Base-by-base conservation (phyloP, 1,140 invertebrate species). In the Andricus grossulariae region DNA sequence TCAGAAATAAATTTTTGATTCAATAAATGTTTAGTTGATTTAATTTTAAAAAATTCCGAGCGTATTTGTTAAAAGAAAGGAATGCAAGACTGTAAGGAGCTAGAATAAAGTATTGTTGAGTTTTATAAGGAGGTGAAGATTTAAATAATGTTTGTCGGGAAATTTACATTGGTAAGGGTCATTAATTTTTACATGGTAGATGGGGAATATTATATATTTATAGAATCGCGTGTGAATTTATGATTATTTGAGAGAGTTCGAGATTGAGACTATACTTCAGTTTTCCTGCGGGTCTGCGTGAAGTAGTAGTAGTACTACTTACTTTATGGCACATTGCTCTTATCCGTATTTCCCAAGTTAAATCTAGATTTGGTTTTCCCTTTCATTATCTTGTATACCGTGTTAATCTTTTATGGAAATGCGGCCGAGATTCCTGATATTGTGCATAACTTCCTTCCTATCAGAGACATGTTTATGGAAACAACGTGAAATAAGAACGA, bases 331-430 rank as follows among this genome's bases (percentile, higher is more conserved):
- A 32, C 39, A 66, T 32, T 39, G 32, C 60, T 66, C 60, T 66
- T 66, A 66, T 25, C 25, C 60, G 60, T 32, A 66, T 39, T 66
- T 66, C 60, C 60, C 25, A 66, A 66, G 60, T 66, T 66, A 45
- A 66, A 66, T 39, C 60, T 66, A 66, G 60, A 66, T 66, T 66
- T 66, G 60, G 60, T 32, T 66, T 66, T 66, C 25, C 32, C 25
- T 66, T 66, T 39, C 60, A 66, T 45, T 66, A 21, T 21, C 60
- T 39, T 66, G 15, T 66, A 66, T 66, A 39, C 25, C 32, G 39
- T 16, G 13, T 39, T 66, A 45, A 66, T 32, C 60, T 66, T 66
- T 66, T 39, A 66, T 66, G 60, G 60, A 66, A 66, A 66, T 32
- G 60, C 60, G 32, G 39, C 60, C 60, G 60, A 39, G 60, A 66